phyloP scores from a whole-genome alignment of 2,888 invertebrate genomes.

The Drosophila anomelani region DNA sequence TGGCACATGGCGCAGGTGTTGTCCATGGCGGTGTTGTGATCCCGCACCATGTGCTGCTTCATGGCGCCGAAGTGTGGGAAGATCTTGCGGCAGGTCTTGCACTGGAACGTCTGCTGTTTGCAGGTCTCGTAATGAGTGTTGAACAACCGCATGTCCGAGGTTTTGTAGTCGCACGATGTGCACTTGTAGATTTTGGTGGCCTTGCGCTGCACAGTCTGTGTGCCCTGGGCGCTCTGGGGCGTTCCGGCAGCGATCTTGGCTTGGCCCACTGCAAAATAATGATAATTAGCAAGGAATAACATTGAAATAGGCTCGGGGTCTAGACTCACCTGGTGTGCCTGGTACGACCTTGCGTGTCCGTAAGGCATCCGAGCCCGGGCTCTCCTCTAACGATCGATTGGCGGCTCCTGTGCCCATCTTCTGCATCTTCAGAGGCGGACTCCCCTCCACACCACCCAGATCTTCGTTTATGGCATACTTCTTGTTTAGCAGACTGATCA shows the following conservation, averaged over 20 bases:
- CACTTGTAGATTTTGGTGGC: conserved; percentile 85
- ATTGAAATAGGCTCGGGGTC: background rate
- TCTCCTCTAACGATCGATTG: conserved; percentile 68
- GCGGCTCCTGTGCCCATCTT: conserved; percentile 80
- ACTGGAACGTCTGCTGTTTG: conserved; percentile 84
- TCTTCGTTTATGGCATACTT: conserved; percentile 84
- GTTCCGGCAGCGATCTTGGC: conserved; percentile 76
- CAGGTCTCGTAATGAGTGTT: conserved; percentile 84
- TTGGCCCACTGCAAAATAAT: conserved; percentile 56
- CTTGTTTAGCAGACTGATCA: conserved; percentile 83
- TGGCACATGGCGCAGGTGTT: conserved; percentile 84
- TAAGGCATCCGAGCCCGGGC: conserved; percentile 57
- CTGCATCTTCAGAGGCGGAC: conserved; percentile 84
- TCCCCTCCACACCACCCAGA: conserved; percentile 58
- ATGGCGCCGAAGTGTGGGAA: conserved; percentile 83
- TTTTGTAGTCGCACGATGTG: conserved; percentile 84
- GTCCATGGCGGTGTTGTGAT: conserved; percentile 83
- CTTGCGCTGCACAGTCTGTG: conserved; percentile 80
- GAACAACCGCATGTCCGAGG: conserved; percentile 84
- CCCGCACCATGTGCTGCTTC: conserved; percentile 84
- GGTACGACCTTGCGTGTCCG: conserved; percentile 73
- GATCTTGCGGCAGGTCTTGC: conserved; percentile 84
- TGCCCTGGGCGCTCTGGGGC: conserved; percentile 55
- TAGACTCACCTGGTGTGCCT: conserved; percentile 72
- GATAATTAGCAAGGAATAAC: conserved; percentile 15